These are phyloP conservation scores for Zaprionus davidi DNA, from an alignment of 1,140 invertebrate species.

Conservation along the genomic window DNA sequence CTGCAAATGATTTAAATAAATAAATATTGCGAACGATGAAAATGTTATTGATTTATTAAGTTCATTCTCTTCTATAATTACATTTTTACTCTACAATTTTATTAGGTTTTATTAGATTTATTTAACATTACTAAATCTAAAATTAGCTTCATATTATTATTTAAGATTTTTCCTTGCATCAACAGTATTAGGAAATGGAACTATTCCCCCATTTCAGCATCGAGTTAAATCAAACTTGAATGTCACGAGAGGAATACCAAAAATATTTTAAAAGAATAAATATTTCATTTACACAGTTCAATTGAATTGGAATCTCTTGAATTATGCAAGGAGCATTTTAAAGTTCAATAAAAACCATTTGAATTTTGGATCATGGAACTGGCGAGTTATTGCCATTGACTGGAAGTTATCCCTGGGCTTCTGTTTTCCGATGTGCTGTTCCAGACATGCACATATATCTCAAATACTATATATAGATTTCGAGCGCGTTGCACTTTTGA, in stretches of 20 bases:
- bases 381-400: not conserved
- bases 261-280: not conserved
- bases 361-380: not conserved
- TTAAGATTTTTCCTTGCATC: too few species aligned
- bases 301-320: not conserved
- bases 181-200: too few species aligned
- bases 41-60: too few species aligned
- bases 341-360: not conserved
- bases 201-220: too few species aligned
- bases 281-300: not conserved
- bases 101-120: too few species aligned
- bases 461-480: not conserved
- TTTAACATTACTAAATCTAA: too few species aligned
- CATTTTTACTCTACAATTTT: too few species aligned
- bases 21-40: too few species aligned
- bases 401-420: not conserved
- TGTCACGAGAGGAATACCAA: not conserved
- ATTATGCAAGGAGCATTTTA: not conserved
- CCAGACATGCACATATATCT: slow-evolving; percentile 1
- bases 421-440: not conserved
- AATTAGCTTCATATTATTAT: too few species aligned
- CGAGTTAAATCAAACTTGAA: not conserved
- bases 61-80: too few species aligned
- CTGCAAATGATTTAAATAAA: too few species aligned
- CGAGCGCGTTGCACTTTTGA: not conserved